Evolutionary conservation across 1,140 invertebrate species (phyloP).

Genomic region (Drosophila nebulosa): DNA sequence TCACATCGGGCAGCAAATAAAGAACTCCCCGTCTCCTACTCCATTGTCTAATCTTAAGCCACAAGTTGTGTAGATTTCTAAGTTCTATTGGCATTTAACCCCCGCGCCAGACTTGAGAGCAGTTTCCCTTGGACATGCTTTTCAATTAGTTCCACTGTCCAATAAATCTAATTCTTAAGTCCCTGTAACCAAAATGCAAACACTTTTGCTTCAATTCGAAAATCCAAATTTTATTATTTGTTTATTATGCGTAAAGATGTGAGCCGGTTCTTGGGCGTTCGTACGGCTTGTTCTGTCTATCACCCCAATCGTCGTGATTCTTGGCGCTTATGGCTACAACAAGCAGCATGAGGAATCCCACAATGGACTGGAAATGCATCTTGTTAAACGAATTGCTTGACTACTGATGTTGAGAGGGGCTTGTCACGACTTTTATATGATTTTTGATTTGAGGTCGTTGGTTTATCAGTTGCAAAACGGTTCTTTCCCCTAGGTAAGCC

Average conservation of each 20-base stretch:
- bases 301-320: conserved; percentile 31
- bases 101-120: conserved; percentile 62
- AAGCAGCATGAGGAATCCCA: conserved; percentile 29
- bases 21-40: not conserved
- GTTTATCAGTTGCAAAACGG: not conserved
- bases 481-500: not conserved
- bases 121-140: conserved; percentile 44
- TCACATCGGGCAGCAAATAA: conserved; percentile 86
- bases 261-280: conserved; percentile 2
- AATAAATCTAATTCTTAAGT: not conserved
- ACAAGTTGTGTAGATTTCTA: conserved; percentile 63
- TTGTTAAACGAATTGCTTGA: not conserved
- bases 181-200: not conserved
- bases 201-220: not conserved
- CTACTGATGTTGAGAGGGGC: not conserved
- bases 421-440: conserved; percentile 21
- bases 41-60: conserved; percentile 44
- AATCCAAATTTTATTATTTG: not conserved
- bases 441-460: not conserved
- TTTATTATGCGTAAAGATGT: not conserved
- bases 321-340: conserved; percentile 27
- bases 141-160: conserved; percentile 18
- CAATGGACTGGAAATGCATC: conserved; percentile 41
- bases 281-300: conserved; percentile 4
- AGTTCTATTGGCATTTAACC: conserved; percentile 54